These are phyloP conservation scores for Ondatra zibethicus DNA, from an alignment of 2,113 vertebrate species.

Conservation along the genomic window DNA sequence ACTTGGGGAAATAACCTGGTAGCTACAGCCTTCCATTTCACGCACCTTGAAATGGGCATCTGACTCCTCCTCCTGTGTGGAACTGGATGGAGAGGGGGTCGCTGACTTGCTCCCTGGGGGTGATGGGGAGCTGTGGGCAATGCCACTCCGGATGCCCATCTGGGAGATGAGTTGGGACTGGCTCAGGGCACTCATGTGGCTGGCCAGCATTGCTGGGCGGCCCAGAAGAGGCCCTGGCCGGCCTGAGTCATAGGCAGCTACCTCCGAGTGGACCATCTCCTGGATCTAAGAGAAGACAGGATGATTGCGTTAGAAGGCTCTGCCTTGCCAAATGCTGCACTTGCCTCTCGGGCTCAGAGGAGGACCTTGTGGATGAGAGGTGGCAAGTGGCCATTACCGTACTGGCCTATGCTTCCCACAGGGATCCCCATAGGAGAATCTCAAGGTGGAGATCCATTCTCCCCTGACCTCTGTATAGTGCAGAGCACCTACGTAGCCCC, in stretches of 20 bases:
- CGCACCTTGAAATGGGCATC: constrained; percentile 97
- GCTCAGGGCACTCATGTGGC: constrained; percentile 94
- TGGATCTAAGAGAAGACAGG: constrained; percentile 95
- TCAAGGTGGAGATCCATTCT: background rate
- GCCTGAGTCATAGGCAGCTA: constrained; percentile 92
- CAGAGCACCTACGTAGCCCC: fast-evolving
- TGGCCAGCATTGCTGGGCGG: constrained; percentile 92
- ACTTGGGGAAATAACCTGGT: fast-evolving
- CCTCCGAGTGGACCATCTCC: constrained; percentile 97
- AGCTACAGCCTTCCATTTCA: background rate
- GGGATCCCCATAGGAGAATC: background rate
- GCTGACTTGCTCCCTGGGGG: constrained; percentile 98
- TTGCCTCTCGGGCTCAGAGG: background rate
- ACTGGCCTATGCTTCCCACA: background rate
- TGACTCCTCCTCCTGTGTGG: constrained; percentile 98
- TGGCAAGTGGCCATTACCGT: fast-evolving
- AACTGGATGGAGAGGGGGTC: constrained; percentile 98
- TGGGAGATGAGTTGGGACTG: constrained; percentile 97
- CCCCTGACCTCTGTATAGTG: background rate
- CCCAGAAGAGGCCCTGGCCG: constrained; percentile 94
- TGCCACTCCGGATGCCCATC: constrained; percentile 92
- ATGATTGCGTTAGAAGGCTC: constrained; percentile 62
- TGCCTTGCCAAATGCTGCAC: background rate
- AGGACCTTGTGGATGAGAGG: background rate
- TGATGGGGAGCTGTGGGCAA: constrained; percentile 96